Conservation (phyloP, 1,140 invertebrate genomes). For the Drosophila rhopaloa region DNA sequence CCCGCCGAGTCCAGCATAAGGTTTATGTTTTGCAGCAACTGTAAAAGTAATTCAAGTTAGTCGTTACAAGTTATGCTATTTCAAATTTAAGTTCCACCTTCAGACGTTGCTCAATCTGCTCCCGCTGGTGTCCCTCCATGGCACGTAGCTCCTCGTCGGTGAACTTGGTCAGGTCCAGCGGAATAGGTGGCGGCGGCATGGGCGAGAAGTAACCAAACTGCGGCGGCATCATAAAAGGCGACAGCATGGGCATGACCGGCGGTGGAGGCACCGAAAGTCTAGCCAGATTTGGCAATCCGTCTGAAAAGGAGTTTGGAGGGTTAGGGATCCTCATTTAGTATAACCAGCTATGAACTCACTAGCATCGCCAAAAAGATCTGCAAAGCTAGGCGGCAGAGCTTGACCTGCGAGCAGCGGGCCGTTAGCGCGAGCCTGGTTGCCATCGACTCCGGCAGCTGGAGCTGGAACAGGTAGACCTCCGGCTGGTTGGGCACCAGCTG, state of each 20-base stretch:
- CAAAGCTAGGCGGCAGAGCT: conserved; percentile 41
- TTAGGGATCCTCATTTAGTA: background rate
- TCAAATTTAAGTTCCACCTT: conserved; percentile 84
- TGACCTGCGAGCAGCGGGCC: conserved; percentile 15
- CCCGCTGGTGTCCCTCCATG: conserved; percentile 95
- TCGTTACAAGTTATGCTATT: no score
- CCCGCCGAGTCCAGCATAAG: conserved; percentile 94
- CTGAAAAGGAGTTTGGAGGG: conserved; percentile 2
- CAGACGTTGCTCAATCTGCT: conserved; percentile 95
- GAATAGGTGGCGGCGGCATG: conserved; percentile 90
- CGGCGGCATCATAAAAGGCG: conserved; percentile 86
- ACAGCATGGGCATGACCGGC: conserved; percentile 63
- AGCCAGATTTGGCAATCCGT: conserved; percentile 50
- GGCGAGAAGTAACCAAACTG: conserved; percentile 86
- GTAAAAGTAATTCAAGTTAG: background rate
- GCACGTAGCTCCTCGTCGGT: conserved; percentile 92
- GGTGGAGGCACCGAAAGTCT: conserved; percentile 37
- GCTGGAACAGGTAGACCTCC: conserved; percentile 3
- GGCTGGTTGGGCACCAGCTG: conserved; percentile 32
- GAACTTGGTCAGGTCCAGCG: conserved; percentile 90
- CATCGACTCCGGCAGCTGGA: conserved; percentile 16
- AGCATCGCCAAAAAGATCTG: conserved; percentile 58
- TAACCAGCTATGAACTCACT: conserved; percentile 51
- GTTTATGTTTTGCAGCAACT: conserved; percentile 91
- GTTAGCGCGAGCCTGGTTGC: conserved; percentile 22